Conservation (phyloP, 2,797 vertebrate genomes). For the Chlorospingus flavigularis region DNA sequence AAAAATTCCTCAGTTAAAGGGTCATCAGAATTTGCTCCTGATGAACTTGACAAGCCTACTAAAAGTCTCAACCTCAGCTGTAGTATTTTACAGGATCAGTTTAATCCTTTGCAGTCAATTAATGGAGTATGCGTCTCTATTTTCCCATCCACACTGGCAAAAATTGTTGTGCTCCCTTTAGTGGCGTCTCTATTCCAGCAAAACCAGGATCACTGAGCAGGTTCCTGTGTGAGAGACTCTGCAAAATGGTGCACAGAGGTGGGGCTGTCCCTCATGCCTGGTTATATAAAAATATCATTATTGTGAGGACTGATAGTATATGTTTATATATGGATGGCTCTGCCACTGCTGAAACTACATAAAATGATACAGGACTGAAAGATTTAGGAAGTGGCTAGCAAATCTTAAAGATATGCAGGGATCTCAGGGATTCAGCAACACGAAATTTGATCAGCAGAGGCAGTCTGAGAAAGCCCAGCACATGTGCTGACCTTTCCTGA, state of each 20-base stretch:
- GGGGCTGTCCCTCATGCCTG: background rate
- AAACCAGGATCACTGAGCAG: background rate
- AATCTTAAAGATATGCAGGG: background rate
- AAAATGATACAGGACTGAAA: background rate
- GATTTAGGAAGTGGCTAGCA: background rate
- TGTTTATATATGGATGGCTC: background rate
- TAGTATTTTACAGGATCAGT: background rate
- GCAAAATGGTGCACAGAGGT: background rate
- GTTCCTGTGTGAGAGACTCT: background rate
- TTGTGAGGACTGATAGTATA: background rate
- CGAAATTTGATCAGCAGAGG: background rate
- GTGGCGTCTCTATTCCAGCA: background rate
- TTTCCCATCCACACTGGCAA: background rate
- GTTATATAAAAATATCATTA: background rate
- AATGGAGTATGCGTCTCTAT: fast-evolving
- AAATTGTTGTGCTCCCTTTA: background rate
- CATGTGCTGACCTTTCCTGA: background rate
- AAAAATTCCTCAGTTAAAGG: background rate
- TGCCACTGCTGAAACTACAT: background rate
- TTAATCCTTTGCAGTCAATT: background rate
- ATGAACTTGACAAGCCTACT: background rate
- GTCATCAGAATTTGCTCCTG: background rate
- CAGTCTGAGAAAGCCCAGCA: background rate
- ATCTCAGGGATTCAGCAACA: background rate
- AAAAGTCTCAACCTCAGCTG: background rate